Evolutionary conservation across 2,888 invertebrate genomes (phyloP), one percentile per base, ranked within the genome.

Genomic region (Scrobipalpa costella): DNA sequence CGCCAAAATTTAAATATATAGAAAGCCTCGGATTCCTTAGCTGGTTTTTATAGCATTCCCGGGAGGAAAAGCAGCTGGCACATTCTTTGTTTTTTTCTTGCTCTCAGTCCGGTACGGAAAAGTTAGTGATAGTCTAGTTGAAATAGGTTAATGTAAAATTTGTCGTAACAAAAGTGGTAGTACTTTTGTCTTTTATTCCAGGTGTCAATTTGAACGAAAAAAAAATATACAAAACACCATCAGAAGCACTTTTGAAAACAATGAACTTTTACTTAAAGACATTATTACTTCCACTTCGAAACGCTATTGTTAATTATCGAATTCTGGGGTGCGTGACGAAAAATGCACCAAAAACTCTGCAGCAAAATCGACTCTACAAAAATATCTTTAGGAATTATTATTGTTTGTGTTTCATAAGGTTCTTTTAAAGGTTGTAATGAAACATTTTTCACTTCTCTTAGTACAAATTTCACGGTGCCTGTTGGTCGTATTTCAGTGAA

Each of bases 381-480:
- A 19, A 47, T 62, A 59, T 62, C 64, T 63, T 17, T 65, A 8
- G 27, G 9, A 27, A 2, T 3, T n/a, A 8, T 21, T 21, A 7
- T 15, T 27, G 34, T 8, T 9, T 38, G 27, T 3, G 7, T 21
- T 61, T 62, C 63, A 9, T 52, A 64, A 68, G 63, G 65, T 57
- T 66, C 49, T 50, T 49, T 61, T 60, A 19, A 38, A 34, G 17
- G 11, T 19, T 15, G 15, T 61, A 84, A 85, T 85, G 80, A 83
- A 75, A 67, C 72, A 75, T 81, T 83, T 79, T 83, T 80, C 78
- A 77, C 77, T 81, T 81, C 75, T 78, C 80, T 79, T n/a, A 78
- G 77, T 75, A 76, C 73, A 71, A 76, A 85, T 85, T 85, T 84
- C 81, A 86, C 80, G 81, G 76, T 71, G 50, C 77, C 77, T 77